These are phyloP conservation scores for Antitype chi DNA, from an alignment of 2,888 invertebrate species.

Conservation along the genomic window DNA sequence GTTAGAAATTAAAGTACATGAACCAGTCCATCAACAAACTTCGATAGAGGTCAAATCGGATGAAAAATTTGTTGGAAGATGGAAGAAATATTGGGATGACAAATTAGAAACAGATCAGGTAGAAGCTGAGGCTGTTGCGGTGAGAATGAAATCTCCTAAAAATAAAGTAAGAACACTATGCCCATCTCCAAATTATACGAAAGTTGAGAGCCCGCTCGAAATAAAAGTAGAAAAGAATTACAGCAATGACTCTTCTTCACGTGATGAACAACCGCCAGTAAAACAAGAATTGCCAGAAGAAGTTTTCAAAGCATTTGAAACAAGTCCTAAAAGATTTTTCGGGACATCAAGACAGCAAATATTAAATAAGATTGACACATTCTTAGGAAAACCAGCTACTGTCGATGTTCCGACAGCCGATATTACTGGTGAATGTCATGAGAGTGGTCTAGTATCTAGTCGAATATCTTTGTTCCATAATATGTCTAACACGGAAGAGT, in stretches of 20 bases:
- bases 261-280: conserved; percentile 55
- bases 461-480: conserved; percentile 87
- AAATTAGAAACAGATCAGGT: conserved; percentile 79
- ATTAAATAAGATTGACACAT: conserved; percentile 86
- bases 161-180: conserved; percentile 26
- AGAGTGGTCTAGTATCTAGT: conserved; percentile 87
- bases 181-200: neutral
- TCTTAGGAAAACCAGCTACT: conserved; percentile 80
- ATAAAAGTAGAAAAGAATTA: conserved; percentile 26
- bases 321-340: conserved; percentile 88
- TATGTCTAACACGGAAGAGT: conserved; percentile 83
- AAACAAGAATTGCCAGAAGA: conserved; percentile 87
- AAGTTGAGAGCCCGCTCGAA: conserved; percentile 20
- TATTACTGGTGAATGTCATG: conserved; percentile 74
- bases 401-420: conserved; percentile 72
- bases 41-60: conserved; percentile 63
- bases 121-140: conserved; percentile 63
- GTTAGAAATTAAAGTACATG: conserved; percentile 58
- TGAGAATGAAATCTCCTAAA: conserved; percentile 52
- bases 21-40: conserved; percentile 37
- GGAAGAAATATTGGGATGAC: conserved; percentile 87
- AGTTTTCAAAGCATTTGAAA: conserved; percentile 88
- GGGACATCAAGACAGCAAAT: conserved; percentile 88
- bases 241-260: neutral
- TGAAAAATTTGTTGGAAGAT: conserved; percentile 81